Evolutionary conservation across 2,888 invertebrate genomes (phyloP), one percentile per base, ranked within the genome.

Genomic region (Drosophila mimetica): DNA sequence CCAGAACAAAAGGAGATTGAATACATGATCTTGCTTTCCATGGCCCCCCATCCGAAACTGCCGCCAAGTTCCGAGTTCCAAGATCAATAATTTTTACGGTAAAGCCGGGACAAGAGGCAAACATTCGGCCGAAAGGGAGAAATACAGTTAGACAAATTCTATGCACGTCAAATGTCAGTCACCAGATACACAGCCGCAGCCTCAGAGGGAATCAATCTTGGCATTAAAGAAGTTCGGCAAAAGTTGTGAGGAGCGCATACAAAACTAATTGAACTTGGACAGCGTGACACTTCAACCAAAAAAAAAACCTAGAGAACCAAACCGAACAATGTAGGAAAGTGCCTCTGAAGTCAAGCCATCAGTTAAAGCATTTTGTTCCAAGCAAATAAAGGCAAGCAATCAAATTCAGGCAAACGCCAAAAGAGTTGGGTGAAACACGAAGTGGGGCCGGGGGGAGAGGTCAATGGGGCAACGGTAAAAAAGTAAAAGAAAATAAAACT

Each of bases 261-360:
- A 84, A 84, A 84, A 84, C 85, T 88, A 88, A 85, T 85, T 85
- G 84, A 88, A 88, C 89, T 84, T 77, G 86, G 84, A 88, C 88
- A 86, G 84, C 88, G 86, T 82, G 88, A 84, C 87, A 88, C 87
- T 85, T 88, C 86, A 87, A 76, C 78, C n/a, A 42, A 74, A 73
- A 72, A 74, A 57, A 30, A 41, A 46, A 34, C 8, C 11, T 30
- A 18, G 18, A 34, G 37, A 39, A 25, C 65, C 65, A 20, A 50
- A 30, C 18, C 50, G 81, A 71, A 52, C 44, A 66, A 46, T 66
- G 32, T 39, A 67, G 67, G 44, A 52, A 52, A 65, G 64, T 65
- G 53, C 67, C 67, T 37, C 64, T 32, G 37, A 14, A 60, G 59
- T 48, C 50, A 55, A 42, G 71, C 53, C 79, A 72, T 47, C 70